phyloP scores from a whole-genome alignment of 1,140 invertebrate species.

The Hormaphis cornu region DNA sequence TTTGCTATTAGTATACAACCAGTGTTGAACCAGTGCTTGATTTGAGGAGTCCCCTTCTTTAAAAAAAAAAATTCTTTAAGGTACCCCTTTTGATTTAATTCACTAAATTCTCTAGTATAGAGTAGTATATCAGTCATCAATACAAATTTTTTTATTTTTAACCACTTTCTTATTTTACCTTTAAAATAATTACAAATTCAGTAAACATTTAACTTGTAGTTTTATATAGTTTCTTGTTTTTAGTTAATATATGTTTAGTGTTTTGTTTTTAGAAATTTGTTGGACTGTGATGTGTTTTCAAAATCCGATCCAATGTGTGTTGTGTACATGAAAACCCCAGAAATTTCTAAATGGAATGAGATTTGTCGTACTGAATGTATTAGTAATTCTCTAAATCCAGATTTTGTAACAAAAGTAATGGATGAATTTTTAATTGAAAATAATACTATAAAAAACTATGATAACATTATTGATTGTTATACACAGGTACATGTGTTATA shows the following conservation, averaged over 20 bases:
- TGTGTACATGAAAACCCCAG: conserved; percentile 45
- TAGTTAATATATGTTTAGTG: background rate
- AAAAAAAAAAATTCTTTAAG: too few relatives aligned
- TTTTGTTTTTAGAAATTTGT: conserved; percentile 44
- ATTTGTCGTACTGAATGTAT: conserved; percentile 51
- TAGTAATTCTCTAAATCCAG: conserved; percentile 50
- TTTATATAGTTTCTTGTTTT: too few relatives aligned
- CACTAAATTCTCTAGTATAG: too few relatives aligned
- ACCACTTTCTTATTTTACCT: too few relatives aligned
- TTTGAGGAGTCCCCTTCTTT: too few relatives aligned
- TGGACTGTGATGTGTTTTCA: conserved; percentile 51
- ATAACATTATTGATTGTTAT: background rate
- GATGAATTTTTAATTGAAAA: background rate
- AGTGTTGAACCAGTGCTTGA: too few relatives aligned
- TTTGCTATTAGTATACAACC: too few relatives aligned
- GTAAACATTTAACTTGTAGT: too few relatives aligned
- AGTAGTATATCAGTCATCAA: too few relatives aligned
- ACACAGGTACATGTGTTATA: conserved; percentile 41
- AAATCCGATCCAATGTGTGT: conserved; percentile 57
- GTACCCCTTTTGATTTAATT: too few relatives aligned
- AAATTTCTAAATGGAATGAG: conserved; percentile 46
- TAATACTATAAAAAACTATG: background rate
- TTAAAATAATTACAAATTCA: too few relatives aligned
- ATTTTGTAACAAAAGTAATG: conserved; percentile 47
- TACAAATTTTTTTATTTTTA: too few relatives aligned